Percentiles rank a stretch among this genome's conserved stretches.
Conservation (phyloP, 2,797 vertebrate genomes). For the Lacerta bilineata region DNA sequence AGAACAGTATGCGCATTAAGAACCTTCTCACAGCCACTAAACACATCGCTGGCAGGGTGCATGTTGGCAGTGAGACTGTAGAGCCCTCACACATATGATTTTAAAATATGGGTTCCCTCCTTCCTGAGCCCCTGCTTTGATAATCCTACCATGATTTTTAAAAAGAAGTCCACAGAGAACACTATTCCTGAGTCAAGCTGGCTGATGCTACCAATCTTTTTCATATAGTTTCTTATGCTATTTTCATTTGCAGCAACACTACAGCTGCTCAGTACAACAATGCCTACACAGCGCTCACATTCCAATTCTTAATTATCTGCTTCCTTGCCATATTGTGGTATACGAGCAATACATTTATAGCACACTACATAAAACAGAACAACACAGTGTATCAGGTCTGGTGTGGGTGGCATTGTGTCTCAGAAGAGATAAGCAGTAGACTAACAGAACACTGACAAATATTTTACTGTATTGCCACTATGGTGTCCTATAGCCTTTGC, state of each 20-base stretch:
- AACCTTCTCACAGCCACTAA: no score
- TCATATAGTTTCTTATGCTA: neutral
- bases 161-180: no score
- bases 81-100: no score
- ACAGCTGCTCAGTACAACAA: neutral
- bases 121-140: no score
- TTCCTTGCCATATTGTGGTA: neutral
- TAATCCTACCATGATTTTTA: no score
- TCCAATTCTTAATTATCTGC: neutral
- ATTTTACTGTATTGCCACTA: neutral
- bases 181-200: constrained; percentile 16
- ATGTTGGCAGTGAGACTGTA: no score
- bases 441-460: constrained; percentile 6
- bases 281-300: neutral
- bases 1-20: neutral
- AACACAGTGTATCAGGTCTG: neutral
- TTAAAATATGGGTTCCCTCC: neutral
- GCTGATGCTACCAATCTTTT: neutral
- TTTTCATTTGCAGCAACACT: neutral
- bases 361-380: neutral
- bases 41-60: no score
- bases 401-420: neutral
- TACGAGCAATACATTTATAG: neutral
- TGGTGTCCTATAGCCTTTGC: neutral
- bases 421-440: neutral